A percentile compares a stretch with the other conserved stretches of the same genome.
Conservation (phyloP, 2,113 vertebrate species). For the Rhombomys opimus region DNA sequence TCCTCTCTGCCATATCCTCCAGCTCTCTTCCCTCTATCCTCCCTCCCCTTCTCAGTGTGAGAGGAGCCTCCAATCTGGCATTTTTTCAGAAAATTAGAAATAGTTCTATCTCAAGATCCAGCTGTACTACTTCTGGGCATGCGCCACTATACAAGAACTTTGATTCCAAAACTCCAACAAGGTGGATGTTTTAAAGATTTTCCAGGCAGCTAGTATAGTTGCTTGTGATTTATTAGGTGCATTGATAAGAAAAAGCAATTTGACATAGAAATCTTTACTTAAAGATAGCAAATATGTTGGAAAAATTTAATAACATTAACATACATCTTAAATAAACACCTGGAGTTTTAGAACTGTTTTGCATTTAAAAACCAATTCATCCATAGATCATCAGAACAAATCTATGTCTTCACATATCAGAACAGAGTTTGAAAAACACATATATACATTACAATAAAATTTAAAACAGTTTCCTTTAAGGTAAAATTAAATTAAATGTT, state of each 20-base stretch:
- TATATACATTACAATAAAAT: slow-evolving; percentile 26
- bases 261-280: not conserved
- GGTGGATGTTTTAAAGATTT: not conserved
- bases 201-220: not conserved
- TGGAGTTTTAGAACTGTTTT: not conserved
- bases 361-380: slow-evolving; percentile 39
- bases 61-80: no score
- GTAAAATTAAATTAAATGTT: slow-evolving; percentile 43
- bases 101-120: no score
- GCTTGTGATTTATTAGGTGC: not conserved
- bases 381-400: slow-evolving; percentile 2
- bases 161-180: not conserved
- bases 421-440: slow-evolving; percentile 25
- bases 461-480: slow-evolving; percentile 30
- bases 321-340: slow-evolving; percentile 14
- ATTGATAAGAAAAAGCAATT: not conserved
- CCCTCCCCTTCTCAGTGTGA: no score
- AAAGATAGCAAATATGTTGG: not conserved
- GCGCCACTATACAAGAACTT: no score
- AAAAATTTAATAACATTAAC: slow-evolving; percentile 31
- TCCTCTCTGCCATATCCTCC: no score
- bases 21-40: no score
- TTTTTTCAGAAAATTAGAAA: no score
- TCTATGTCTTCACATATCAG: not conserved
- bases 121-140: no score